phyloP scores from a whole-genome alignment of 2,888 invertebrate genomes.

The Parasteatoda lunata region DNA sequence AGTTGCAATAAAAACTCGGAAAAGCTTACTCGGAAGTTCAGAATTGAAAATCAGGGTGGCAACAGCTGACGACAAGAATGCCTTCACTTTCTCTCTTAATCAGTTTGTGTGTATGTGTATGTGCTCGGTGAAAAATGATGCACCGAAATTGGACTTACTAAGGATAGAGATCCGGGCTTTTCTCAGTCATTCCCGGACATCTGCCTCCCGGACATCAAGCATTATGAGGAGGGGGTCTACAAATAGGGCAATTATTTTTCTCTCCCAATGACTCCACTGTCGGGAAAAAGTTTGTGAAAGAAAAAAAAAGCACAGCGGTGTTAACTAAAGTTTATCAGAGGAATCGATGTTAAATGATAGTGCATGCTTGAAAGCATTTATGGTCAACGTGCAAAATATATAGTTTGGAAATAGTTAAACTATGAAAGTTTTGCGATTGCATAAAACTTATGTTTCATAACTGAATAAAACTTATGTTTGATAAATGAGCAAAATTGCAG shows the following conservation, averaged over 20 bases:
- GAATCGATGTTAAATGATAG: too few relatives aligned
- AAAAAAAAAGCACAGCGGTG: not conserved
- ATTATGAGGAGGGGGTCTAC: conserved; percentile 1
- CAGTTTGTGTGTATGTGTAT: not conserved
- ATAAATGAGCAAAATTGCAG: too few relatives aligned
- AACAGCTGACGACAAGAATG: conserved; percentile 37
- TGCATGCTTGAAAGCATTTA: too few relatives aligned
- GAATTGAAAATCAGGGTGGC: conserved; percentile 5
- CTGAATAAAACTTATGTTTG: too few relatives aligned
- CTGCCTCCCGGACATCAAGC: not conserved
- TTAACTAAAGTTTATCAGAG: not conserved
- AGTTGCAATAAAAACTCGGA: conserved; percentile 1
- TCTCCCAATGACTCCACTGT: not conserved
- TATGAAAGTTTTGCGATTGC: too few relatives aligned
- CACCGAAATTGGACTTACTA: conserved; percentile 32
- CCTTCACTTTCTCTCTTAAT: conserved; percentile 27
- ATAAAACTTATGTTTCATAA: too few relatives aligned
- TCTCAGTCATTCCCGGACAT: not conserved
- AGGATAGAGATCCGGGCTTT: not conserved
- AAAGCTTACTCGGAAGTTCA: conserved; percentile 1
- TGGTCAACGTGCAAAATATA: too few relatives aligned
- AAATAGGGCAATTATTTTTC: conserved; percentile 5
- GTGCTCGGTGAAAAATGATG: conserved; percentile 46
- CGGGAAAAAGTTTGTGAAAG: not conserved
- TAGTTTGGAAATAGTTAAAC: too few relatives aligned